Conservation (phyloP, 2,113 vertebrate genomes). For the Melospiza melodia region DNA sequence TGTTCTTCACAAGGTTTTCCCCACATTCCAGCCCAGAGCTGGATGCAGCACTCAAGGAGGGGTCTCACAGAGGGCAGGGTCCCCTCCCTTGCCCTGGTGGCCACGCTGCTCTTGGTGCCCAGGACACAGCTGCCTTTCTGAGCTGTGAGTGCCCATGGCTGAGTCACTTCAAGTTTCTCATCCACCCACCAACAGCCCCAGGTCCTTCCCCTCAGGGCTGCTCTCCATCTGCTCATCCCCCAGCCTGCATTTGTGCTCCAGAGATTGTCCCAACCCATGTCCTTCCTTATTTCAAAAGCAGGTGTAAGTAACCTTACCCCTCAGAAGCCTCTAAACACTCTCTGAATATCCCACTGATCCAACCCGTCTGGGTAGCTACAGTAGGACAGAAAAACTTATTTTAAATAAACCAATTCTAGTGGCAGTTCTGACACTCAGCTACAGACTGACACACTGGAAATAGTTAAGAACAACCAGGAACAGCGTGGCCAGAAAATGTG, state of each 20-base stretch:
- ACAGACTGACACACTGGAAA: not conserved
- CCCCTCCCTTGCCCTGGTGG: not conserved
- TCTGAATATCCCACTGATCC: not conserved
- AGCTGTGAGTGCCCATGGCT: not conserved
- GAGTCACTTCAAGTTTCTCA: not conserved
- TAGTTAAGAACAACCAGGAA: not conserved
- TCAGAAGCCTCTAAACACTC: not conserved
- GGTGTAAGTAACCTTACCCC: not conserved
- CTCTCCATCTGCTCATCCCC: not conserved
- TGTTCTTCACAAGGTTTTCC: not conserved
- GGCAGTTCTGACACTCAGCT: not conserved
- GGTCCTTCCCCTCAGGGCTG: not conserved
- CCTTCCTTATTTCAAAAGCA: not conserved
- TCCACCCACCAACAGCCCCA: not conserved
- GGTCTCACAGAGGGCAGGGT: not conserved
- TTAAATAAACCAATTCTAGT: not conserved
- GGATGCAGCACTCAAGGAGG: not conserved
- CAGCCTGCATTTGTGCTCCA: not conserved
- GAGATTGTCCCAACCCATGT: not conserved
- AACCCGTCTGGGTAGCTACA: not conserved
- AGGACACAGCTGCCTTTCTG: not conserved
- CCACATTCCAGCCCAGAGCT: not conserved
- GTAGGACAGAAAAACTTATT: not conserved
- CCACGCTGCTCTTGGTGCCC: not conserved
- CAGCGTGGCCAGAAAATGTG: rapidly evolving